phyloP scores from a whole-genome alignment of 2,888 invertebrate species.

The Epirrita christyi region DNA sequence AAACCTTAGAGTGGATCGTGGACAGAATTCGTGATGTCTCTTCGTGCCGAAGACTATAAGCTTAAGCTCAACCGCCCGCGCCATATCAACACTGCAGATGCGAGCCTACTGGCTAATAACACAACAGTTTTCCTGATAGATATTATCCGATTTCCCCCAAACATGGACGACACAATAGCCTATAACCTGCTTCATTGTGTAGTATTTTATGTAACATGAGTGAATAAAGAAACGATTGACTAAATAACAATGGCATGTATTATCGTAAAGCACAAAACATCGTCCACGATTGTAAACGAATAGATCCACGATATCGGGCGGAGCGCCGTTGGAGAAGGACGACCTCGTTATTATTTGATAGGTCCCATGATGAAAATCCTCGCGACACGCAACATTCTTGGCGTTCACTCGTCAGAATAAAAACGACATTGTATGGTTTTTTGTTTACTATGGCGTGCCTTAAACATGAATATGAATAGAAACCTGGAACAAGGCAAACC shows the following conservation, averaged over 20 bases:
- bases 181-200: constrained; percentile 42
- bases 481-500: constrained; percentile 59
- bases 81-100: constrained; percentile 59
- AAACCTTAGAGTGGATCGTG: constrained; percentile 78
- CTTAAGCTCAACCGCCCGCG: constrained; percentile 60
- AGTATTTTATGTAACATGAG: constrained; percentile 49
- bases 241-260: constrained; percentile 65
- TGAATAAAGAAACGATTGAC: constrained; percentile 59
- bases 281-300: constrained; percentile 66
- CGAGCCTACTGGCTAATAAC: constrained; percentile 63
- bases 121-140: constrained; percentile 56
- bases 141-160: constrained; percentile 47
- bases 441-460: constrained; percentile 56
- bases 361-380: constrained; percentile 78
- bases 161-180: constrained; percentile 40
- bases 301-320: constrained; percentile 70
- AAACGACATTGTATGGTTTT: constrained; percentile 75
- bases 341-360: constrained; percentile 81
- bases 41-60: constrained; percentile 70
- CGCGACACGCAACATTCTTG: constrained; percentile 78
- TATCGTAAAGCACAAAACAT: constrained; percentile 74
- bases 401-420: constrained; percentile 78
- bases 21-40: constrained; percentile 72
- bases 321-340: constrained; percentile 64
- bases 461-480: constrained; percentile 74